Conservation (phyloP, 1,140 invertebrate species). For the Temnothorax nylanderi region DNA sequence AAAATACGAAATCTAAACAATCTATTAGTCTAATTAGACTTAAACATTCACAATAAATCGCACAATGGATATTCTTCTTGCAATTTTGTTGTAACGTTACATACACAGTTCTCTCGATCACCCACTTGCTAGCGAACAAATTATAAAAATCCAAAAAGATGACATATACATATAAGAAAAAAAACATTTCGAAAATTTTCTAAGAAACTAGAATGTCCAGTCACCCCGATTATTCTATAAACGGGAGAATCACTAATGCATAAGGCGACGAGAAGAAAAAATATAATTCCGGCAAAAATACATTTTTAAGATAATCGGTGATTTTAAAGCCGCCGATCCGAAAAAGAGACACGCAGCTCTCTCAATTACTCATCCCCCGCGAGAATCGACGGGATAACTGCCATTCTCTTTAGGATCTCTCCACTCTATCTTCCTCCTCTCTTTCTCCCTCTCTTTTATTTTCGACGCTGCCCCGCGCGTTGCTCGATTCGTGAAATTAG, state of each 20-base stretch:
- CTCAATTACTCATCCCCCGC: constrained; percentile 50
- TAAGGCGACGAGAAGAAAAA: neutral
- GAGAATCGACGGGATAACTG: constrained; percentile 26
- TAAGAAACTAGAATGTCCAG: neutral
- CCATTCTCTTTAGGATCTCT: constrained; percentile 40
- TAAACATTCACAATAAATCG: neutral
- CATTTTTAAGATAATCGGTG: constrained; percentile 40
- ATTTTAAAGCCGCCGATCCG: constrained; percentile 20
- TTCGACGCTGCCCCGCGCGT: constrained; percentile 19
- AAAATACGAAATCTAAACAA: neutral
- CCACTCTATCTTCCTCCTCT: constrained; percentile 13
- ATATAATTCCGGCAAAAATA: constrained; percentile 15
- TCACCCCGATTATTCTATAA: neutral
- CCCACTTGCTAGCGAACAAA: neutral
- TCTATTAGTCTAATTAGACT: neutral
- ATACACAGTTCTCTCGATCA: neutral
- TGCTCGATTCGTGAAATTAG: constrained; percentile 63
- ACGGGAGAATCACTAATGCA: neutral
- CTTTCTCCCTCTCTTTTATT: constrained; percentile 46
- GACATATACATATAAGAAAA: no score
- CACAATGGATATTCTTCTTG: neutral
- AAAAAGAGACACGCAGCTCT: constrained; percentile 37
- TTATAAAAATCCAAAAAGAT: neutral
- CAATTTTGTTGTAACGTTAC: neutral
- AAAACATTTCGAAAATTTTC: neutral